These are phyloP conservation scores for Euthynnus affinis DNA, from an alignment of 2,797 vertebrate genomes.

Conservation along the genomic window DNA sequence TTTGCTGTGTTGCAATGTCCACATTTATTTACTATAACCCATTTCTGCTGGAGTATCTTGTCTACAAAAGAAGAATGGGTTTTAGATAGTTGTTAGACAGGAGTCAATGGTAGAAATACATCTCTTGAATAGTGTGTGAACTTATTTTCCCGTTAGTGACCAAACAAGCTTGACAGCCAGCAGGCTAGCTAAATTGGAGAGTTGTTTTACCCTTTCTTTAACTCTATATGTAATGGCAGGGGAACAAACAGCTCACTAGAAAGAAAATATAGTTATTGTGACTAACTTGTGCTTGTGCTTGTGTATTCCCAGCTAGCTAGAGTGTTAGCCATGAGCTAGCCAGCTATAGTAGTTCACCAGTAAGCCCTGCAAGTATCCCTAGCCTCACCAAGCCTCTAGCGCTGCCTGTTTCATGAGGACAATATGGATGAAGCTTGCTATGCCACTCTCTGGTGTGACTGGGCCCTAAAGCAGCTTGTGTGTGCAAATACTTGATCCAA, in stretches of 20 bases:
- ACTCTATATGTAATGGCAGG: neutral
- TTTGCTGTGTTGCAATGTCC: neutral
- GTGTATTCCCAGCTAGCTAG: neutral
- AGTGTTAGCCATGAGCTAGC: neutral
- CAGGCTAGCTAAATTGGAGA: neutral
- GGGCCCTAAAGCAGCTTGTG: conserved; percentile 43
- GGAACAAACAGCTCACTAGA: neutral
- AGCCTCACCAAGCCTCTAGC: neutral
- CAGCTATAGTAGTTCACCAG: neutral
- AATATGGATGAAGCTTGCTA: neutral
- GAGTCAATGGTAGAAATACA: conserved; percentile 7
- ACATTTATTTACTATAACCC: neutral
- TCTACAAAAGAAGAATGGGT: neutral
- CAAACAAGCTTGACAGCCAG: neutral
- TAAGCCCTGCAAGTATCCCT: neutral
- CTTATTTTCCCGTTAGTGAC: conserved; percentile 11
- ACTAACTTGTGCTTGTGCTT: neutral
- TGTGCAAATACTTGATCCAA: conserved; percentile 52
- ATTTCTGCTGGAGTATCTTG: neutral
- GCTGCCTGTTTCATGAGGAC: neutral
- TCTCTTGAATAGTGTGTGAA: conserved; percentile 12
- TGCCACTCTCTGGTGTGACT: conserved; percentile 52
- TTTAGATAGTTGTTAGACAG: neutral
- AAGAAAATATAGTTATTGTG: neutral
- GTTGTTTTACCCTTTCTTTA: neutral